Evolutionary conservation across 1,140 invertebrate species (phyloP).

Genomic region (Chelonus insularis): DNA sequence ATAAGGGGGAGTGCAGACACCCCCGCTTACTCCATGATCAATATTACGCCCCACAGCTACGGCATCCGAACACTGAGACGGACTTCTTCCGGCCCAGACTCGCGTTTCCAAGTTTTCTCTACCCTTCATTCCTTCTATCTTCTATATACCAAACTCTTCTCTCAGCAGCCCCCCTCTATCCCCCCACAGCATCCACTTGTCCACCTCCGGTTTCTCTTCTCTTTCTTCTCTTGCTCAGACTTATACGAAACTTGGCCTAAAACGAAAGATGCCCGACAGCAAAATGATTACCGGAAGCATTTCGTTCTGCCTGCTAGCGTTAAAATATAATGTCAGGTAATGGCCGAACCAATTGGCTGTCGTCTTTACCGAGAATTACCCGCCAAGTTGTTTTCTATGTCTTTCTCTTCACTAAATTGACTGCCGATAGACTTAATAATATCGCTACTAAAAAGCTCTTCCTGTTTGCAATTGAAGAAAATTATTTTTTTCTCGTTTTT

Average conservation of each 20-base stretch:
- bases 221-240: neutral
- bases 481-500: neutral
- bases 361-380: conserved; percentile 13
- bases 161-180: neutral
- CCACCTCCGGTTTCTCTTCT: neutral
- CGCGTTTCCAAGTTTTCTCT: conserved; percentile 41
- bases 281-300: conserved; percentile 25
- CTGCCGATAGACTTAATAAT: conserved; percentile 6
- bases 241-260: neutral
- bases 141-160: neutral
- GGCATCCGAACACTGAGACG: conserved; percentile 51
- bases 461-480: neutral
- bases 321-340: conserved; percentile 48
- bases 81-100: conserved; percentile 46
- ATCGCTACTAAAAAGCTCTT: too few species aligned
- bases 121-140: conserved; percentile 42
- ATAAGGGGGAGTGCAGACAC: conserved; percentile 36
- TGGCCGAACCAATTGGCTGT: conserved; percentile 33
- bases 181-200: neutral
- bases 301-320: conserved; percentile 21
- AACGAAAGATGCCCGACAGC: neutral
- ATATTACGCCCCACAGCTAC: conserved; percentile 54
- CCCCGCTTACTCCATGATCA: conserved; percentile 51
- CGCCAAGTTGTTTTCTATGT: neutral
- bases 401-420: conserved; percentile 5